Percentiles rank a stretch among this genome's conserved stretches.
Evolutionary conservation across 1,140 invertebrate species (phyloP).

Genomic region (Cotesia chilonis): DNA sequence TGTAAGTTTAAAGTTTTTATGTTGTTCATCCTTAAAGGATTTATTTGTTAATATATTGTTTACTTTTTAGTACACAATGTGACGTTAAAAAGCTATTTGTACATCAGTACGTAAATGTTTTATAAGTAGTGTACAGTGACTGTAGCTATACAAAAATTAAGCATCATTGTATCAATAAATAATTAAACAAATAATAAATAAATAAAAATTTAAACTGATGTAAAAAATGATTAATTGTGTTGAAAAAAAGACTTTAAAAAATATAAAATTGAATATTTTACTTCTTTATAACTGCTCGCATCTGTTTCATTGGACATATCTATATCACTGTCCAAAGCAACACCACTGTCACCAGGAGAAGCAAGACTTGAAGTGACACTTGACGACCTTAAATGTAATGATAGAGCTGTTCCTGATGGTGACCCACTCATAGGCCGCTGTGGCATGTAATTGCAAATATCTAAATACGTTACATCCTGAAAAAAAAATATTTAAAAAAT

Average conservation of each 20-base stretch:
- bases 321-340: constrained; percentile 64
- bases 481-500: constrained; percentile 26
- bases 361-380: constrained; percentile 63
- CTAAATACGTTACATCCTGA: constrained; percentile 63
- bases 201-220: neutral
- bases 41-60: no score
- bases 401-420: constrained; percentile 59
- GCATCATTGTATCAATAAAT: no score
- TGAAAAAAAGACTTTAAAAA: neutral
- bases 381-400: constrained; percentile 58
- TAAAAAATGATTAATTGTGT: no score
- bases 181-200: no score
- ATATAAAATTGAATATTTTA: constrained; percentile 38
- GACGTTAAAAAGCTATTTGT: no score
- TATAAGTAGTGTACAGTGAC: no score
- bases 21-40: no score
- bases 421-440: constrained; percentile 64
- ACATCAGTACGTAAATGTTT: no score
- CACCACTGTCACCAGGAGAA: constrained; percentile 63
- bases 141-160: no score
- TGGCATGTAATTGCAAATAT: constrained; percentile 65
- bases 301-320: constrained; percentile 63
- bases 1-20: neutral
- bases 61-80: no score
- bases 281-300: constrained; percentile 62